A percentile compares a stretch with the other conserved stretches of the same genome.
These are phyloP conservation scores for Podarcis lilfordi DNA, from an alignment of 2,797 vertebrate genomes.

Conservation along the genomic window DNA sequence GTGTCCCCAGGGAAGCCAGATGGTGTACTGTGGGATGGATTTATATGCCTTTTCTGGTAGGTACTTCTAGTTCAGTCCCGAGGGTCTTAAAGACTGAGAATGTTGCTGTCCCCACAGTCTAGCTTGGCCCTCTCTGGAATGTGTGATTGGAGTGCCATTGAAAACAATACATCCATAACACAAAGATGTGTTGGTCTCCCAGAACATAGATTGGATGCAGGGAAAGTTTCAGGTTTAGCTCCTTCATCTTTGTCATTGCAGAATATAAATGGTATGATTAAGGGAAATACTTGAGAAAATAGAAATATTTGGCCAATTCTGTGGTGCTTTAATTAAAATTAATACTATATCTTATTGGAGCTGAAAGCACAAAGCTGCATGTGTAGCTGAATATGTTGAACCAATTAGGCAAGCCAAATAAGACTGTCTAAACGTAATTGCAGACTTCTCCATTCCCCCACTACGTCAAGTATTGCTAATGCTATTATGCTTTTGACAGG, in stretches of 20 bases:
- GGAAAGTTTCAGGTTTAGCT: conserved; percentile 32
- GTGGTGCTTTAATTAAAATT: conserved; percentile 82
- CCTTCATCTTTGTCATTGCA: conserved; percentile 40
- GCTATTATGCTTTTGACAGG: conserved; percentile 69
- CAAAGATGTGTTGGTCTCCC: conserved; percentile 35
- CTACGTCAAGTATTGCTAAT: conserved; percentile 65
- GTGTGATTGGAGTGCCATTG: conserved; percentile 16
- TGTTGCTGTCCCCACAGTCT: background rate
- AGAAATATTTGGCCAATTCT: conserved; percentile 78
- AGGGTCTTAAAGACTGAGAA: background rate
- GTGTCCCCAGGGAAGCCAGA: background rate
- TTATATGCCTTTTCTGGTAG: background rate
- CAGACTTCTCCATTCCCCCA: conserved; percentile 66
- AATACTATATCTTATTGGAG: conserved; percentile 78
- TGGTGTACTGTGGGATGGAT: background rate
- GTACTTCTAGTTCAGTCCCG: background rate
- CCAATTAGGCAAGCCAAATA: conserved; percentile 79
- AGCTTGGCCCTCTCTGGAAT: conserved; percentile 16
- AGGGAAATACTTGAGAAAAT: conserved; percentile 74
- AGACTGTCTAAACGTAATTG: conserved; percentile 70
- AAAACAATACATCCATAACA: conserved; percentile 9
- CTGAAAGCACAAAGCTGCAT: conserved; percentile 71
- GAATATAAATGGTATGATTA: conserved; percentile 69
- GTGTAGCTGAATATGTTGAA: conserved; percentile 79
- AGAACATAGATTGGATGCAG: conserved; percentile 15